Evolutionary conservation across 2,888 invertebrate species (phyloP), one percentile per base, ranked within the genome.

Genomic region (Maniola hyperantus): DNA sequence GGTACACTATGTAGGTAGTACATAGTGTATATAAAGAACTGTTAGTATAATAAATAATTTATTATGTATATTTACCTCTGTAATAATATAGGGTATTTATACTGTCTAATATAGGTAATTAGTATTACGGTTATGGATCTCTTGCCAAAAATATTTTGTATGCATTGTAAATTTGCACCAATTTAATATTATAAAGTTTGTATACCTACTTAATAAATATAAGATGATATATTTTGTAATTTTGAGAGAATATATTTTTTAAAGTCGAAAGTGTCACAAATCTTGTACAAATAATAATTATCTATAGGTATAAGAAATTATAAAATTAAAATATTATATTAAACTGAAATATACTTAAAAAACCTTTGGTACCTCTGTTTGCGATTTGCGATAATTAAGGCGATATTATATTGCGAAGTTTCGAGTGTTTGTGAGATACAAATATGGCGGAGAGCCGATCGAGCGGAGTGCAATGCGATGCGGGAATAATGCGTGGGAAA

Each of bases 131-230:
- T 61, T 61, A 61, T 51, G 61, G 61, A 61, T 61, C 36, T 61
- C 61, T 61, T 61, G 61, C 61, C 61, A 61, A 61, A 61, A 51
- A 51, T 36, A 51, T 50, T 61, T 50, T 50, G 20, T 39, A 61
- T 20, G 61, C 61, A 61, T 61, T 61, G 61, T 61, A 61, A 61
- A 61, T 50, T 18, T 60, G 61, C 61, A 39, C 50, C 15, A 36
- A 2, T 60, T 34, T 60, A n/a, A 36, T 36, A 11, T 36, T 34
- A 36, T 60, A 15, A 46, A n/a, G 48, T 34, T 46, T 59, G 59
- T 48, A 48, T 15, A 51, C 26, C 26, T 20, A 50, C 8, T 8
- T 48, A 48, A 39, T 13, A 42, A 36, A 42, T 42, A n/a, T 59
- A 59, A 34, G 34, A 46, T 34, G 26, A 2, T 36, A 54, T 59